Evolutionary conservation across 2,888 invertebrate genomes (phyloP), one percentile per base, ranked within the genome.

Genomic region (Philhelius pedissequus): DNA sequence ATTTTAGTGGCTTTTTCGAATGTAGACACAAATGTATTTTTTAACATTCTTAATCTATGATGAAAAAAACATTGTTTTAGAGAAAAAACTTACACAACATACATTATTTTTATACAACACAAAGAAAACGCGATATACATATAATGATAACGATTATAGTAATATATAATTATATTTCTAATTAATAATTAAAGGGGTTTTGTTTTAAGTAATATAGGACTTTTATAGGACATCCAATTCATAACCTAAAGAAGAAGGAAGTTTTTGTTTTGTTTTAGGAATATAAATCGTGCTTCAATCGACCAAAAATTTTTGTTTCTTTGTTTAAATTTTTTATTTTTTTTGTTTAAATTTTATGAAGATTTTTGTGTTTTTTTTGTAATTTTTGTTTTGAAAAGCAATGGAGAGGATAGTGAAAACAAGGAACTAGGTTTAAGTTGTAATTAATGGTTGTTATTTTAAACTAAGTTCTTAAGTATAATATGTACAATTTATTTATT

Each of bases 281-380:
- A 86, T 86, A 86, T 73, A 81, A 86, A 81, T 86, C 86, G 86
- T 86, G 86, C 86, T 81, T 86, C 74, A 79, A 79, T 82, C 71
- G 71, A 76, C 75, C 74, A 66, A 79, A 83, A 58, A 32, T 40
- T 54, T 70, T 64, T 13, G 5, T n/a, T 70, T 56, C 30, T 58
- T 48, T 77, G 77, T 86, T 84, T 73, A 30, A 54, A 54, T 71
- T 73, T 81, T 48, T 25, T 54, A 48, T 74, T 54, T 38, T 56
- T 40, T 38, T 48, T 13, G 32, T 40, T 71, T 43, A 35, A n/a
- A 5, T 35, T 22, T 48, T 18, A 40, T 22, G 6, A 13, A 6
- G 22, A 5, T 38, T 48, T 70, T 22, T 6, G n/a, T 68, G 45
- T 64, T 62, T 69, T 45, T 43, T 32, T 70, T n/a, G n/a, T 56